A percentile compares a stretch with the other conserved stretches of the same genome.
phyloP scores from a whole-genome alignment of 2,888 invertebrate genomes.

The Autographa gamma region DNA sequence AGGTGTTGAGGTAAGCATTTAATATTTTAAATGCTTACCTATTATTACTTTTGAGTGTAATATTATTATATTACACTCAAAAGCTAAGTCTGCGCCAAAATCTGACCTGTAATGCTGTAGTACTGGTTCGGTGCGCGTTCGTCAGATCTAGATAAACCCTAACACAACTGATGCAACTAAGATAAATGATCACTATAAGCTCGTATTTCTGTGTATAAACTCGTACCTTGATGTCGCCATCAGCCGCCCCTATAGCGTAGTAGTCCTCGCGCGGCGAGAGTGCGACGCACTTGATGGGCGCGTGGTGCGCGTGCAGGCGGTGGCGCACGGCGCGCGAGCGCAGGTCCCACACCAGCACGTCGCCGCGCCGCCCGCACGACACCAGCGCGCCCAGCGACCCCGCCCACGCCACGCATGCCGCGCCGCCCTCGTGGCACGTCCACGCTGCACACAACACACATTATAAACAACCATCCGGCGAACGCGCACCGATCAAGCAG shows the following conservation, averaged over 20 bases:
- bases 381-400: slow-evolving; percentile 98
- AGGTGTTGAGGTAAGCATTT: too few relatives aligned
- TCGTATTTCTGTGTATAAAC: neutral
- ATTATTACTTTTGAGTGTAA: too few relatives aligned
- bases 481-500: too few relatives aligned
- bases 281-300: slow-evolving; percentile 97
- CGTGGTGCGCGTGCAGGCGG: slow-evolving; percentile 96
- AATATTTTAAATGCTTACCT: too few relatives aligned
- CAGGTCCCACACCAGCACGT: slow-evolving; percentile 98
- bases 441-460: slow-evolving; percentile 90
- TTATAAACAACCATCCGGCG: neutral
- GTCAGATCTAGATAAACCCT: too few relatives aligned
- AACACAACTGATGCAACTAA: too few relatives aligned
- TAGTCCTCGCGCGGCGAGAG: slow-evolving; percentile 98
- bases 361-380: slow-evolving; percentile 98
- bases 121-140: too few relatives aligned
- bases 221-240: slow-evolving; percentile 94
- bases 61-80: too few relatives aligned
- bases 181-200: too few relatives aligned
- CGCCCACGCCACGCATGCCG: slow-evolving; percentile 96
- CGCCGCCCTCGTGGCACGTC: slow-evolving; percentile 97
- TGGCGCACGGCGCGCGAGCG: slow-evolving; percentile 96
- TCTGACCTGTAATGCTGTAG: too few relatives aligned
- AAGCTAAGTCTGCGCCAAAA: too few relatives aligned
- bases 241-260: slow-evolving; percentile 98